A percentile compares a stretch with the other conserved stretches of the same genome.
Evolutionary conservation across 2,113 vertebrate genomes (phyloP).

Genomic region (Ameiurus melas): DNA sequence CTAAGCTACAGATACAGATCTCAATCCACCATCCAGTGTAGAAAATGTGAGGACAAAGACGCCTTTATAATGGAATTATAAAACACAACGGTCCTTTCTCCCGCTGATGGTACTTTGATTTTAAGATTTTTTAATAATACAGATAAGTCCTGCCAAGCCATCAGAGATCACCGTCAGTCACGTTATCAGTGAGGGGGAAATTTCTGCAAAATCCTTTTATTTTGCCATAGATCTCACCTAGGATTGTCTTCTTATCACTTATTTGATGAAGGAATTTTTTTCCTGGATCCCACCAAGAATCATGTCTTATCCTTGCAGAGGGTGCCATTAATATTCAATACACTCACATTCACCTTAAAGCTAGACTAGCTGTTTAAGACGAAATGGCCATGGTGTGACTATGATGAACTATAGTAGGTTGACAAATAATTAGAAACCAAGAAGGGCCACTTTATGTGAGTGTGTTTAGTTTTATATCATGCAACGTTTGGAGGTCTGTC

Average conservation of each 20-base stretch:
- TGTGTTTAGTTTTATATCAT: slow-evolving; percentile 56
- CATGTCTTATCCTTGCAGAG: slow-evolving; percentile 37
- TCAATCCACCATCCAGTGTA: slow-evolving; percentile 62
- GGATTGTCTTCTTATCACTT: slow-evolving; percentile 32
- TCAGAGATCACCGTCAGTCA: slow-evolving; percentile 9
- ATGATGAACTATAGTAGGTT: slow-evolving; percentile 34
- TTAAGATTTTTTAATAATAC: slow-evolving; percentile 2
- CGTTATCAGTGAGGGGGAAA: not conserved
- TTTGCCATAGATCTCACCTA: slow-evolving; percentile 17
- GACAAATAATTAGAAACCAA: slow-evolving; percentile 52
- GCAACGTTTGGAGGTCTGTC: slow-evolving; percentile 56
- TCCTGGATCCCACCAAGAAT: slow-evolving; percentile 45
- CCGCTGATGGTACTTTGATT: slow-evolving; percentile 6
- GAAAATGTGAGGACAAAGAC: slow-evolving; percentile 58
- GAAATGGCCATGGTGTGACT: slow-evolving; percentile 48
- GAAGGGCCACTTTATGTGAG: slow-evolving; percentile 42
- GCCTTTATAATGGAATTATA: slow-evolving; percentile 42
- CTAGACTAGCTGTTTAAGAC: slow-evolving; percentile 36
- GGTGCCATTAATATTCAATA: slow-evolving; percentile 57
- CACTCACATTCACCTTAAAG: slow-evolving; percentile 43
- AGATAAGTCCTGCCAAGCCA: slow-evolving; percentile 3
- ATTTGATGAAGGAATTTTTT: slow-evolving; percentile 16
- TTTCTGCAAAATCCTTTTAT: slow-evolving; percentile 1
- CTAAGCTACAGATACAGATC: slow-evolving; percentile 62
- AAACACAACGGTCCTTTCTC: slow-evolving; percentile 2